Conservation (phyloP, 2,888 invertebrate genomes). For the Himalopsyche tibetana region DNA sequence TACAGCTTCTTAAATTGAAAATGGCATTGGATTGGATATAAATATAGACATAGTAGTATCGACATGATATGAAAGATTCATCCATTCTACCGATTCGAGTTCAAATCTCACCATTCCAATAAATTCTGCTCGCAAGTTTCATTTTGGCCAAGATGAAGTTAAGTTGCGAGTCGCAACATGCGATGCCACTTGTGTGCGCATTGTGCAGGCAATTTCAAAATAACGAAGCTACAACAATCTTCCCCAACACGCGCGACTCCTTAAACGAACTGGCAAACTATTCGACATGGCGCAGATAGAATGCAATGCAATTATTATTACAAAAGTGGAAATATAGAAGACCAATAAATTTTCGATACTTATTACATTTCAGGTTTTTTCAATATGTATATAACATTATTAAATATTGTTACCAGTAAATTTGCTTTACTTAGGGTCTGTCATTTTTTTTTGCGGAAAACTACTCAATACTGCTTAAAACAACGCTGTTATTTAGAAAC, state of each 20-base stretch:
- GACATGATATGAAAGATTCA: not conserved
- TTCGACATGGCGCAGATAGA: not conserved
- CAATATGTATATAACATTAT: too few relatives aligned
- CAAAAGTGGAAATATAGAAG: not conserved
- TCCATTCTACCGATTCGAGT: not conserved
- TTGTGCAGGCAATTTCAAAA: conserved; percentile 14
- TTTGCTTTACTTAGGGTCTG: too few relatives aligned
- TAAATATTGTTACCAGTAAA: too few relatives aligned
- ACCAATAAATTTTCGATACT: too few relatives aligned
- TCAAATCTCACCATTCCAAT: conserved; percentile 13
- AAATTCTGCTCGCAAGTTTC: conserved; percentile 13
- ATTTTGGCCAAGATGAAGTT: conserved; percentile 19
- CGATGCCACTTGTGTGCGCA: conserved; percentile 12
- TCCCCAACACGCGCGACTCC: not conserved
- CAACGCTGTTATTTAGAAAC: too few relatives aligned
- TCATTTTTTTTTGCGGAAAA: too few relatives aligned
- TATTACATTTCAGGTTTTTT: too few relatives aligned
- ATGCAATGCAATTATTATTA: conserved; percentile 1
- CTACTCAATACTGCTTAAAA: too few relatives aligned
- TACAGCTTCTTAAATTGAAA: too few relatives aligned
- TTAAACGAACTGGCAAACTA: not conserved
- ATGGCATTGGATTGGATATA: too few relatives aligned
- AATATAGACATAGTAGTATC: not conserved
- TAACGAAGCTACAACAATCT: conserved; percentile 9
- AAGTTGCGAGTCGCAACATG: conserved; percentile 12